Evolutionary conservation across 2,797 vertebrate genomes (phyloP), one percentile per base, ranked within the genome.

Genomic region (Pagetopsis macropterus): DNA sequence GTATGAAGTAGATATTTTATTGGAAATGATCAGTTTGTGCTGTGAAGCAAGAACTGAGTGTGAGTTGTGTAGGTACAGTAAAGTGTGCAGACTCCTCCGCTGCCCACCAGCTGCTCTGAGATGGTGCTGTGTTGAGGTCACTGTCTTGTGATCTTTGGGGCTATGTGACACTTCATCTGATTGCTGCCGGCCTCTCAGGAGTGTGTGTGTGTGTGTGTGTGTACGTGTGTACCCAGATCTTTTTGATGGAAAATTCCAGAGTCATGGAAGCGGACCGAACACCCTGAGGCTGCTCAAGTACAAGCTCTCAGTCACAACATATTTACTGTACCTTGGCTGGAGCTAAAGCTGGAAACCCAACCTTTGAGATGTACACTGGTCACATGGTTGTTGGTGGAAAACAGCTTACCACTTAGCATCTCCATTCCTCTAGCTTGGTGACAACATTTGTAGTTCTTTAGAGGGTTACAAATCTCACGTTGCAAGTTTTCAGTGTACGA

Each of bases 131-230:
- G 71, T 76, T 85, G 80, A 89, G 77, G 75, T 89, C 86, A 88
- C 75, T 19, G 84, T 83, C 89, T 85, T 88, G 87, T 88, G 79
- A 87, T 82, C 60, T 9, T 57, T 79, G 63, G 31, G 67, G 65
- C 81, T 85, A 77, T 82, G 68, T 88, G 75, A 84, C 81, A 84
- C 82, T 80, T 45, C 23, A 23, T 23, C 23, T 23, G 23, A 23
- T 23, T 23, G 23, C 23, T 23, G 23, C 23, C 23, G 23, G 23
- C 23, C 23, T 23, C 23, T 23, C 23, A 23, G 23, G 23, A 2
- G 16, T 23, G 65, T 17, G 63, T 17, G 60, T 43, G 73, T 50
- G 65, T 45, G 16, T 27, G 65, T 17, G 63, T 27, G 60, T 43
- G 73, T 50, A 52, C 27, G 12, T 19, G n/a, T 14, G 49, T 21